Percentiles rank a stretch among this genome's conserved stretches.
phyloP scores from a whole-genome alignment of 2,888 invertebrate genomes.

The Chalcosyrphus nemorum region DNA sequence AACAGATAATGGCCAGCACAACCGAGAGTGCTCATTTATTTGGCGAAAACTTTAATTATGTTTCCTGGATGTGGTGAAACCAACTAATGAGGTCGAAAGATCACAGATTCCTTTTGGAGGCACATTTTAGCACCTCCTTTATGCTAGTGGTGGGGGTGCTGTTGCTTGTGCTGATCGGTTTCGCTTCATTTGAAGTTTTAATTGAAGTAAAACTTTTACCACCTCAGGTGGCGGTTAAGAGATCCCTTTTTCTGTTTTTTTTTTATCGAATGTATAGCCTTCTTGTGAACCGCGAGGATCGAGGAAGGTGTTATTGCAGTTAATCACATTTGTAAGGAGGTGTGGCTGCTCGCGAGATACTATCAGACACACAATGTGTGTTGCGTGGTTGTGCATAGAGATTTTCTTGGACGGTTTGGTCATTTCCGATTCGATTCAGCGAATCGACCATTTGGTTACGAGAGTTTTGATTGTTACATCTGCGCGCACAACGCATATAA shows the following conservation, averaged over 20 bases:
- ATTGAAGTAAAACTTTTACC: slow-evolving; percentile 70
- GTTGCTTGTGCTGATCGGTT: slow-evolving; percentile 1
- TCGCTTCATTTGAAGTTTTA: slow-evolving; percentile 66
- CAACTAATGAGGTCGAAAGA: slow-evolving; percentile 71
- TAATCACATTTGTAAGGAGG: slow-evolving; percentile 56
- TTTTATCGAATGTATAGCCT: no score
- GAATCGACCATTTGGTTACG: slow-evolving; percentile 33
- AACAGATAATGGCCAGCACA: slow-evolving; percentile 29
- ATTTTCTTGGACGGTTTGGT: slow-evolving; percentile 29
- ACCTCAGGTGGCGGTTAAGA: slow-evolving; percentile 59
- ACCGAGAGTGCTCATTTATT: slow-evolving; percentile 57
- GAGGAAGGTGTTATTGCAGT: slow-evolving; percentile 52
- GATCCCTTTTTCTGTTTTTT: slow-evolving; percentile 43
- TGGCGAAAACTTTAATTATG: slow-evolving; percentile 72
- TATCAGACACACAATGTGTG: slow-evolving; percentile 50
- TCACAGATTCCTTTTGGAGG: slow-evolving; percentile 58
- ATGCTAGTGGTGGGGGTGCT: background rate
- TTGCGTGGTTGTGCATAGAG: slow-evolving; percentile 45
- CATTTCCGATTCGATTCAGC: slow-evolving; percentile 63
- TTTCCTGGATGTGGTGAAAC: slow-evolving; percentile 71
- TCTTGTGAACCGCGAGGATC: slow-evolving; percentile 2
- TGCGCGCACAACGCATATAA: background rate
- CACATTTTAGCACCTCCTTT: slow-evolving; percentile 62
- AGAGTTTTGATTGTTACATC: slow-evolving; percentile 36
- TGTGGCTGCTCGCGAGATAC: slow-evolving; percentile 59